Evolutionary conservation across 1,140 invertebrate species (phyloP).

Genomic region (Platorchestia sp.): DNA sequence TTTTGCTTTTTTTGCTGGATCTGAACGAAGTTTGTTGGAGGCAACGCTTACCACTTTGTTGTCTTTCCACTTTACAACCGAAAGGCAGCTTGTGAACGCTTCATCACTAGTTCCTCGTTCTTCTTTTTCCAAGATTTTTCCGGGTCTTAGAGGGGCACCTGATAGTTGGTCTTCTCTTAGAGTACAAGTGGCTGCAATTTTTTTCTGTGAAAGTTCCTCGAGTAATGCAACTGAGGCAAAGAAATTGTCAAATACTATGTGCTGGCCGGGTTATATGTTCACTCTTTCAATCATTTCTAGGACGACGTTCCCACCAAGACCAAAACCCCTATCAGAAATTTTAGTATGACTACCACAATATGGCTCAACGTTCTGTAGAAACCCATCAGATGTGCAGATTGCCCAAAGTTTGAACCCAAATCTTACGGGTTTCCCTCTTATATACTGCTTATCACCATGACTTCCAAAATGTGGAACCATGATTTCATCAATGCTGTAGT

Average conservation of each 20-base stretch:
- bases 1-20: conserved; percentile 2
- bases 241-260: conserved; percentile 58
- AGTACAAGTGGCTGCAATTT: conserved; percentile 51
- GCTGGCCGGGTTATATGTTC: conserved; percentile 28
- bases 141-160: conserved; percentile 40
- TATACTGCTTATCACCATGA: conserved; percentile 58
- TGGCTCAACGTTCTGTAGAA: conserved; percentile 54
- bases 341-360: conserved; percentile 50
- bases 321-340: no score
- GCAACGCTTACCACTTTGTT: conserved; percentile 16
- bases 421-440: conserved; percentile 46
- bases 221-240: conserved; percentile 56
- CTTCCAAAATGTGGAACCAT: conserved; percentile 58
- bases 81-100: conserved; percentile 26
- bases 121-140: conserved; percentile 49
- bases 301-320: conserved; percentile 20
- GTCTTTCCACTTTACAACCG: conserved; percentile 6
- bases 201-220: conserved; percentile 52
- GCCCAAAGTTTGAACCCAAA: conserved; percentile 59
- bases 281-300: conserved; percentile 53
- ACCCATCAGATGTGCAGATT: conserved; percentile 56
- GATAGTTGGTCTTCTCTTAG: conserved; percentile 10
- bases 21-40: neutral
- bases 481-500: no score
- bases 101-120: conserved; percentile 52